Conservation (phyloP, 2,888 invertebrate species). For the Morpho achilles region DNA sequence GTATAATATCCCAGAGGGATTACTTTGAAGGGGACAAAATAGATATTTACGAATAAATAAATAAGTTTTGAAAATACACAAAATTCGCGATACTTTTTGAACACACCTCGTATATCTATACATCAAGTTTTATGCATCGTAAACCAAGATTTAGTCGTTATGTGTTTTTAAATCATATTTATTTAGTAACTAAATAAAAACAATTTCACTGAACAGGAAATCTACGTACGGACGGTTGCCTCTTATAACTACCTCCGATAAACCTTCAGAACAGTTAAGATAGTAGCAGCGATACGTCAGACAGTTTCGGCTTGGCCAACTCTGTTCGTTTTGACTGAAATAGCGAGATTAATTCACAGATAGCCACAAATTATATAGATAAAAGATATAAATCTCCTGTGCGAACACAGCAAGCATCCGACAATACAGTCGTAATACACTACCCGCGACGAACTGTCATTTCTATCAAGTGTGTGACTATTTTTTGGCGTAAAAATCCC, state of each 20-base stretch:
- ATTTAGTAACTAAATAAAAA: background rate
- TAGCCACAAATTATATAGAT: conserved; percentile 26
- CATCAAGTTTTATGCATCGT: too few relatives aligned
- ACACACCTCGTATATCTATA: too few relatives aligned
- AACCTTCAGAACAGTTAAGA: conserved; percentile 23
- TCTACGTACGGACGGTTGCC: background rate
- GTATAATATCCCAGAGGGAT: too few relatives aligned
- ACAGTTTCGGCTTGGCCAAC: conserved; percentile 4
- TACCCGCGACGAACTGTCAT: too few relatives aligned
- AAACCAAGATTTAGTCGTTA: too few relatives aligned
- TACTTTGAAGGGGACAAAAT: too few relatives aligned
- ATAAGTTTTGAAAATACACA: too few relatives aligned
- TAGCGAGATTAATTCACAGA: conserved; percentile 22
- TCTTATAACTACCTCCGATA: conserved; percentile 6
- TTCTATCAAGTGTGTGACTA: too few relatives aligned
- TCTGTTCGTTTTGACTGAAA: conserved; percentile 19
- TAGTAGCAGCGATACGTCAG: conserved; percentile 17
- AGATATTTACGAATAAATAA: too few relatives aligned
- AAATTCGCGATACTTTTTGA: too few relatives aligned
- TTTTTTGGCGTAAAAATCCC: too few relatives aligned
- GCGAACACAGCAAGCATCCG: background rate
- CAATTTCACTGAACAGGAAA: conserved; percentile 1
- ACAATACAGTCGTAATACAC: background rate
- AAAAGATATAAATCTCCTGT: conserved; percentile 18
- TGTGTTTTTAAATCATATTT: too few relatives aligned